These are phyloP conservation scores for Megaustenia siamemsis DNA, from an alignment of 2,888 invertebrate species.

Conservation along the genomic window DNA sequence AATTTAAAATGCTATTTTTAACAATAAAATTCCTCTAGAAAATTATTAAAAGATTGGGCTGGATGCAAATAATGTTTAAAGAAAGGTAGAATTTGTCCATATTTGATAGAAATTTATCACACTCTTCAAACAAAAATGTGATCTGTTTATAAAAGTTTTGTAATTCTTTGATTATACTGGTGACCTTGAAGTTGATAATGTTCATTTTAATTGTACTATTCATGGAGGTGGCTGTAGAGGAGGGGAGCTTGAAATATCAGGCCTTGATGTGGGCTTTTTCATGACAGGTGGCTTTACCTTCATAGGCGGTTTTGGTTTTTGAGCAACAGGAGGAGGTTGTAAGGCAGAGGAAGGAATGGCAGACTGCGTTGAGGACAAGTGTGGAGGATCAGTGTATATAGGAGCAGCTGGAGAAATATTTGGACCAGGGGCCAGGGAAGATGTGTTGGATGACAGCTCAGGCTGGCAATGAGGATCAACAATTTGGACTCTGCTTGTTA, in stretches of 20 bases:
- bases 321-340: constrained; percentile 73
- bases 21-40: background rate
- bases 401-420: constrained; percentile 34
- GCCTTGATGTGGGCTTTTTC: constrained; percentile 81
- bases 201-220: background rate
- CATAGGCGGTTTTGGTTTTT: constrained; percentile 77
- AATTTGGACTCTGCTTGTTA: constrained; percentile 49
- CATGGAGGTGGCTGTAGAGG: constrained; percentile 44
- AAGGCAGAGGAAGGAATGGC: constrained; percentile 10
- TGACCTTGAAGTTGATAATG: background rate
- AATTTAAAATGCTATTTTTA: too few relatives aligned
- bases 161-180: constrained; percentile 5
- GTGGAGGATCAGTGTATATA: constrained; percentile 32
- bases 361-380: background rate
- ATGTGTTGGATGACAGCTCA: constrained; percentile 35
- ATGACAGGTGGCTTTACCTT: constrained; percentile 90
- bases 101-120: background rate
- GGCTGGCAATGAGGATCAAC: constrained; percentile 1
- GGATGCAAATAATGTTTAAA: background rate
- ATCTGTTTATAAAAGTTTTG: background rate
- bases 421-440: constrained; percentile 32
- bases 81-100: background rate
- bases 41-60: background rate
- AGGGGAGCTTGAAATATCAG: constrained; percentile 47
- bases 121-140: background rate